phyloP scores from a whole-genome alignment of 2,113 vertebrate genomes.

The Oryctolagus cuniculus region DNA sequence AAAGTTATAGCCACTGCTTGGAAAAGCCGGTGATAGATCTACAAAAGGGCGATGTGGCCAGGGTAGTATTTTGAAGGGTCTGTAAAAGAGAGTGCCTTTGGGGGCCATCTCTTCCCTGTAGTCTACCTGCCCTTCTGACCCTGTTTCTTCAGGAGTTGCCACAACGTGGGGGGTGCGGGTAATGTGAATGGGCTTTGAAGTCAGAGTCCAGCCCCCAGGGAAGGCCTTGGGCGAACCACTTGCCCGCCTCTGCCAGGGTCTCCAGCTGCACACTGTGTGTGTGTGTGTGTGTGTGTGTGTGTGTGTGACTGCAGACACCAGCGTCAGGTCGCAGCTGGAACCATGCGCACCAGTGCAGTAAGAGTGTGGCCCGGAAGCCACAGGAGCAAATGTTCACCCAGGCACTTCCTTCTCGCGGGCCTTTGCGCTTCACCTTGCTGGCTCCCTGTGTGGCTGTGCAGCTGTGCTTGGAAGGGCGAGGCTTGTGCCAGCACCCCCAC shows the following conservation, averaged over 20 bases:
- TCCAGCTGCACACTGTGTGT: no score
- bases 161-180: neutral
- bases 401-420: rapidly evolving
- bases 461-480: neutral
- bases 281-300: no score
- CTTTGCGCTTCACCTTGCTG: rapidly evolving
- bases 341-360: no score
- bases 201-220: neutral
- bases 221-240: neutral
- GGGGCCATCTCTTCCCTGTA: neutral
- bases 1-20: neutral
- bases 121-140: neutral
- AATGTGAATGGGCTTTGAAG: neutral
- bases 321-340: neutral
- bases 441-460: neutral
- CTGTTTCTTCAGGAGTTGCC: neutral
- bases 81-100: neutral
- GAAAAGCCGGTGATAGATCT: neutral
- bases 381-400: no score
- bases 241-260: neutral
- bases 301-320: neutral
- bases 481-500: no score
- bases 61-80: neutral
- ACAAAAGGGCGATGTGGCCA: neutral
- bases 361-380: neutral